Percentiles rank a stretch among this genome's conserved stretches.
phyloP scores from a whole-genome alignment of 1,140 invertebrate species.

The Diorhabda sublineata region DNA sequence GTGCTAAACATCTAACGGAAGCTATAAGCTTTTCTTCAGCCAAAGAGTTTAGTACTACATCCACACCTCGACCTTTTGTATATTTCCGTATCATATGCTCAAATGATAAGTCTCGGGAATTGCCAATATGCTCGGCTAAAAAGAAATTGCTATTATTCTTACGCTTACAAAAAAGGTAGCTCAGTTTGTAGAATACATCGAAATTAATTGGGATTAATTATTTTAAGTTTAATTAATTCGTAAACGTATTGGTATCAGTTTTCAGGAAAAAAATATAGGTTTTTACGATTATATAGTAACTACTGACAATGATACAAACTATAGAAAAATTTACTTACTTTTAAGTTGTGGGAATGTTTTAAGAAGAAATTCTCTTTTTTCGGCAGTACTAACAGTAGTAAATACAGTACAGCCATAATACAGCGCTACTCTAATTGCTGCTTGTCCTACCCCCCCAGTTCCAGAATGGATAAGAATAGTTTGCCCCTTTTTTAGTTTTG shows the following conservation, averaged over 20 bases:
- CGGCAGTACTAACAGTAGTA: slow-evolving; percentile 68
- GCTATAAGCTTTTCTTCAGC: slow-evolving; percentile 65
- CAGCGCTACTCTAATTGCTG: slow-evolving; percentile 75
- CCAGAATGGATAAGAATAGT: slow-evolving; percentile 72
- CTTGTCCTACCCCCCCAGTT: slow-evolving; percentile 82
- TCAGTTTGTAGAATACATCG: no score
- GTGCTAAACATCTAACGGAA: slow-evolving; percentile 72
- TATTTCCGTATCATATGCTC: slow-evolving; percentile 56
- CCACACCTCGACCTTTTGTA: slow-evolving; percentile 61
- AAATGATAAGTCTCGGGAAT: slow-evolving; percentile 60
- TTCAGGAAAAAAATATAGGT: no score
- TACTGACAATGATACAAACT: no score
- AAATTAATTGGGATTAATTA: no score
- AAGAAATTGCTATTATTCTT: not conserved
- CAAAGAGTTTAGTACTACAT: slow-evolving; percentile 65
- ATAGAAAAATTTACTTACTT: slow-evolving; percentile 43
- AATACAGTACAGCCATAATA: slow-evolving; percentile 66
- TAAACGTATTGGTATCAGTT: no score
- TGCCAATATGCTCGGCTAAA: slow-evolving; percentile 52
- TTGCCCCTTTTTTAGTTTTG: slow-evolving; percentile 24
- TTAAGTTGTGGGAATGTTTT: slow-evolving; percentile 61
- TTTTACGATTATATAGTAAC: no score
- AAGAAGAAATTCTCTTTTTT: slow-evolving; percentile 75
- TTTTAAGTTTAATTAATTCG: no score
- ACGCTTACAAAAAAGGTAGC: no score